A percentile compares a stretch with the other conserved stretches of the same genome.
phyloP scores from a whole-genome alignment of 2,113 vertebrate genomes.

The Hoplias malabaricus region DNA sequence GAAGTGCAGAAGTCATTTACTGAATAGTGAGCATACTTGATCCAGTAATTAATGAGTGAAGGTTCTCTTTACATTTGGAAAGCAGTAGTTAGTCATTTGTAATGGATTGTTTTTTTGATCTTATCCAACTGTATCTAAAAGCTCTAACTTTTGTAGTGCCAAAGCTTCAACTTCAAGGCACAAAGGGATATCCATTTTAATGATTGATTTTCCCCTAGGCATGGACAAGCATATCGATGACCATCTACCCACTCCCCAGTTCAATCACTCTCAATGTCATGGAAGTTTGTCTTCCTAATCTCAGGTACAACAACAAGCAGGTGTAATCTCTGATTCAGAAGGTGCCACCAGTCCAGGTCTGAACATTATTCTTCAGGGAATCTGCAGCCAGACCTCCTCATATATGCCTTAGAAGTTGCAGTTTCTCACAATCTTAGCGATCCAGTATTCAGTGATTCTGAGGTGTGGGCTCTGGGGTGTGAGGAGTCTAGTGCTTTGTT shows the following conservation, averaged over 20 bases:
- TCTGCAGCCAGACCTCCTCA: too few relatives aligned
- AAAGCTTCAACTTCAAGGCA: background rate
- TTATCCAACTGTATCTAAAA: slow-evolving; percentile 14
- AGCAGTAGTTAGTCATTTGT: too few relatives aligned
- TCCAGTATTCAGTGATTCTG: too few relatives aligned
- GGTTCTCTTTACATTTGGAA: too few relatives aligned
- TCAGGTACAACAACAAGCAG: background rate
- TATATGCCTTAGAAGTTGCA: background rate
- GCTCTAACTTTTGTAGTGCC: background rate
- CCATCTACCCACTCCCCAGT: background rate
- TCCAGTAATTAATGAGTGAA: too few relatives aligned
- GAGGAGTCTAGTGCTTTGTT: too few relatives aligned
- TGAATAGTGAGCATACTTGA: too few relatives aligned
- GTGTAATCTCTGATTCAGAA: background rate
- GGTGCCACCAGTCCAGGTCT: background rate
- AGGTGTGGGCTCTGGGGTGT: too few relatives aligned
- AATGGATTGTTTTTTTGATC: too few relatives aligned
- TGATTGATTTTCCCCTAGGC: slow-evolving; percentile 1
- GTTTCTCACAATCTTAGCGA: too few relatives aligned
- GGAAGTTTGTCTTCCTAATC: slow-evolving; percentile 19
- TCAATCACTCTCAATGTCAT: background rate
- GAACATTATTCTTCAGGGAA: too few relatives aligned
- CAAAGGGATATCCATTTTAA: slow-evolving; percentile 1
- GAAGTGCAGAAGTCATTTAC: too few relatives aligned
- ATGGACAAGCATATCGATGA: slow-evolving; percentile 4